Evolutionary conservation across 2,888 invertebrate species (phyloP).

Genomic region (Cheilosia urbana): DNA sequence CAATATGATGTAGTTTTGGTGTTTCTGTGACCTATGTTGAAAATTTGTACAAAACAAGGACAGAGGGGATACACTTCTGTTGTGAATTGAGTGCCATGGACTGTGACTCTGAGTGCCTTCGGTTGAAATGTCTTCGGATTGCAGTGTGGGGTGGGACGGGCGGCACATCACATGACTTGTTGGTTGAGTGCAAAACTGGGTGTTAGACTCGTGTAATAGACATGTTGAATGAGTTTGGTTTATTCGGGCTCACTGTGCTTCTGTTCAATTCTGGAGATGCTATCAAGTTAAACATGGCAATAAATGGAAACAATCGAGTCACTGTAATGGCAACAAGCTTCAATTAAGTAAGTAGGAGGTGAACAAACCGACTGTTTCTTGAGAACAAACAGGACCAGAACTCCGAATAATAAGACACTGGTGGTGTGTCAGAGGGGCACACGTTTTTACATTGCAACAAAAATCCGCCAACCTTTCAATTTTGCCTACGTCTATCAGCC

Average conservation of each 20-base stretch:
- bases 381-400: no score
- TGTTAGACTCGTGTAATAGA: conserved; percentile 67
- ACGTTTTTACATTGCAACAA: no score
- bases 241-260: conserved; percentile 45
- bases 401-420: no score
- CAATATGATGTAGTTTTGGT: conserved; percentile 57
- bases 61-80: conserved; percentile 48
- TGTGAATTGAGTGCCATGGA: conserved; percentile 64
- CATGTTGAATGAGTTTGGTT: conserved; percentile 71
- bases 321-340: no score
- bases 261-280: conserved; percentile 59
- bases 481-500: no score
- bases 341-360: no score
- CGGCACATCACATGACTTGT: conserved; percentile 2
- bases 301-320: conserved; percentile 38
- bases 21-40: conserved; percentile 55
- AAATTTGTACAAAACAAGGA: conserved; percentile 58
- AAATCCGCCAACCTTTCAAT: no score
- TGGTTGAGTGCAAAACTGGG: conserved; percentile 51
- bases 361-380: no score
- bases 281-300: conserved; percentile 62
- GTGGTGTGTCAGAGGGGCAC: no score
- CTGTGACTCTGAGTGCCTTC: conserved; percentile 63
- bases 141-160: conserved; percentile 1
- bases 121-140: conserved; percentile 56